Base-by-base conservation (phyloP, 2,113 vertebrate species). In the Misgurnus anguillicaudatus region DNA sequence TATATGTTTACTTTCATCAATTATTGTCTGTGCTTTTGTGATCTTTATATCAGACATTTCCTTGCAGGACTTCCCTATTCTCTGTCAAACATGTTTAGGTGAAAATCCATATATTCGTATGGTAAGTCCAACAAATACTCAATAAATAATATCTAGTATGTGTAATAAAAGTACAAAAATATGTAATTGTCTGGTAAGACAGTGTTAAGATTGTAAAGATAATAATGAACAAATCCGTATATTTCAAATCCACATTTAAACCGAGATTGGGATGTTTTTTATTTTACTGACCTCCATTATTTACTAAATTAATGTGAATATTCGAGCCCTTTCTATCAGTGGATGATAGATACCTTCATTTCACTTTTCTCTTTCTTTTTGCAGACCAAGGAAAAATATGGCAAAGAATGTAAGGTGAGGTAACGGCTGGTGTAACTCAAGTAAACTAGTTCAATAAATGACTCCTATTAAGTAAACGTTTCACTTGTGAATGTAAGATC, bases 91-190 rank as follows among this genome's bases (percentile, higher is more conserved):
- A 87, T 99, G 96, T 87, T 94, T 99, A 38, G 97, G 97, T 91
- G 97, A 99, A 89, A 99, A 98, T 79, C 97, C 97, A 0, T 99
- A 99, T n/a, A 98, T 99, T 38, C 94, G 97, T 42, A 99, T 98
- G 97, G 97, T 99, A 87, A 69, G 95, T 88, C 16, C 7, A 24
- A 14, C 16, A 21, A 0, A 7, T 16, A 11, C n/a, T 42, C 3
- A 21, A 19, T 9, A 7, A 66, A 41, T 57, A 38, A 55, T 14
- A 11, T 77, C 2, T 55, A 41, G 16, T 16, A 6, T 51, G 4
- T 17, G 48, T 51, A 0, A 47, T 47, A 47, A 9, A 16, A 5
- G 48, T 51, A 31, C 1, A 31, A 31, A 1, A 1, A 31, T 31
- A 31, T 31, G 24, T 31, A 31, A 31, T 31, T 31, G 24, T 31